Evolutionary conservation across 2,888 invertebrate genomes (phyloP).

Genomic region (Poecilobothrus nobilitatus): DNA sequence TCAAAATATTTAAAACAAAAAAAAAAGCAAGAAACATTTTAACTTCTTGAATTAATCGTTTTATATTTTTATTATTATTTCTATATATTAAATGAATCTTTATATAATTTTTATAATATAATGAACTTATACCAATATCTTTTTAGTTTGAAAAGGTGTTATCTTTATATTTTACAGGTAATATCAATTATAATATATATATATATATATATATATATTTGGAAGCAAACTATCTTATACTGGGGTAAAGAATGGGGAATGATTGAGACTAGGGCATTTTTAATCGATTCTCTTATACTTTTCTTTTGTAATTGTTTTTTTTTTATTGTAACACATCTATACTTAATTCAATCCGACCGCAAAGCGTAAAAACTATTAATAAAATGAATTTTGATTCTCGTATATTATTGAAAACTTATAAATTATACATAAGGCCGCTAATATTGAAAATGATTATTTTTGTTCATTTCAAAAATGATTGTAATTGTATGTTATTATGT

Average conservation of each 20-base stretch:
- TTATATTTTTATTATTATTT: background rate
- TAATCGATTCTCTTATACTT: background rate
- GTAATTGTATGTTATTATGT: background rate
- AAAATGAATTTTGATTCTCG: background rate
- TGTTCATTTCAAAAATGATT: background rate
- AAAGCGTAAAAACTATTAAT: background rate
- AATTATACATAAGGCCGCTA: background rate
- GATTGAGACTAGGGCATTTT: background rate
- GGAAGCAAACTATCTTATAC: too few species aligned
- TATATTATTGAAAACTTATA: too few species aligned
- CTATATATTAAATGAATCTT: too few species aligned
- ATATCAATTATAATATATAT: too few species aligned
- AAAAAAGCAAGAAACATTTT: background rate
- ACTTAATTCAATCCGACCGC: background rate
- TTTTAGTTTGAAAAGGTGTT: too few species aligned
- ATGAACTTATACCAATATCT: background rate
- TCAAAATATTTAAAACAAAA: too few species aligned
- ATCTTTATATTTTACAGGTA: too few species aligned
- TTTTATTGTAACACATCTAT: background rate
- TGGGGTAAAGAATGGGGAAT: too few species aligned
- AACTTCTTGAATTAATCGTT: background rate
- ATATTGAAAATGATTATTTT: background rate
- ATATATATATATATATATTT: too few species aligned
- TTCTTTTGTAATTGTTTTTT: background rate
- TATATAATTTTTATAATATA: background rate